phyloP scores from a whole-genome alignment of 1,140 invertebrate species.

The Chironomus tepperi region DNA sequence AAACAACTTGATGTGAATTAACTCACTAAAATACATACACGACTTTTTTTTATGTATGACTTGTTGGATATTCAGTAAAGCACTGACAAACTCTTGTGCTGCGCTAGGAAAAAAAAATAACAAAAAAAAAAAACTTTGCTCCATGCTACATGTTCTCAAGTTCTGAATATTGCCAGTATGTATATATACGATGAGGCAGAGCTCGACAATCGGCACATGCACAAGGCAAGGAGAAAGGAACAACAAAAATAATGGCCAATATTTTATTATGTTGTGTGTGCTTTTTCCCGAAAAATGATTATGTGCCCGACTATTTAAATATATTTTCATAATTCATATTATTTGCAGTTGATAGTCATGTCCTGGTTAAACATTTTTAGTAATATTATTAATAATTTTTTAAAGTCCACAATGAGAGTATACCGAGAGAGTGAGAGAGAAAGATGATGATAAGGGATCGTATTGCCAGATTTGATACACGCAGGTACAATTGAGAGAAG shows the following conservation, averaged over 20 bases:
- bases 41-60: constrained; percentile 5
- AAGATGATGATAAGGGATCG: background rate
- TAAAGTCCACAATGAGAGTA: no score
- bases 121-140: background rate
- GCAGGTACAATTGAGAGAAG: background rate
- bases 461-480: background rate
- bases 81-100: constrained; percentile 5
- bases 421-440: background rate
- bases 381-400: no score
- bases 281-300: background rate
- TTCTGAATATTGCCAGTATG: constrained; percentile 6
- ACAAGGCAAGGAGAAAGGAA: background rate
- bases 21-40: constrained; percentile 16
- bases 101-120: background rate
- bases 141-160: background rate
- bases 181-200: background rate
- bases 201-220: background rate
- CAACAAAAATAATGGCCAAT: constrained; percentile 8
- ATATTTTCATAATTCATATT: background rate
- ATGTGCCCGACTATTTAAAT: background rate
- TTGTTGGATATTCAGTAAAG: constrained; percentile 19
- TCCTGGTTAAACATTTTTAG: no score
- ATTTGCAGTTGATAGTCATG: no score
- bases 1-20: constrained; percentile 9
- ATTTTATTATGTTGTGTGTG: background rate